Evolutionary conservation across 2,797 vertebrate species (phyloP), one percentile per base, ranked within the genome.

Genomic region (Synanceia verrucosa): DNA sequence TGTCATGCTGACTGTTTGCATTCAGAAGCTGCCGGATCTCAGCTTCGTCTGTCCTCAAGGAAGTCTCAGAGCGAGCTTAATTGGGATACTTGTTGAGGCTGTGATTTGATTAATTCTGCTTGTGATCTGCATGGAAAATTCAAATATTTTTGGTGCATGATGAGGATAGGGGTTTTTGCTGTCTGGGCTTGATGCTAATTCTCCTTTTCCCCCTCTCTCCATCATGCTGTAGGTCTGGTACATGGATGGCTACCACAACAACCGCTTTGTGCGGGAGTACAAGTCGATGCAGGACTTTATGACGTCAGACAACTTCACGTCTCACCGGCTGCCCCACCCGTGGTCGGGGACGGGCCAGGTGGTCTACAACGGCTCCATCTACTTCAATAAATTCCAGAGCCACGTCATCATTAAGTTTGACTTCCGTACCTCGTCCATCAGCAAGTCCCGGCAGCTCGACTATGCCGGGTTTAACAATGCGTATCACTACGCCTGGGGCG

Each of bases 241-340:
- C 92, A 99, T 99, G 97, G 97, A 99, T n/a, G 97, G 97, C 19
- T 99, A 99, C 86, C 98, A 99, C 76, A 99, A 98, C 94, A 99
- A 99, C 92, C 96, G 97, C 75, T 98, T 98, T 0, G 97, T 99
- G 46, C 95, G 97, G 0, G 98, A 99, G 86, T 99, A 99, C 88
- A 96, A 89, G 78, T 99, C 97, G 63, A 96, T 99, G 96, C 91
- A 93, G 5, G 97, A 98, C 71, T 99, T 99, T 84, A 98, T 97
- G 96, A 95, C 91, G 66, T 94, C 96, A 0, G 97, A 99, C 91
- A 99, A 99, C 79, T 99, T 99, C 93, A 99, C 97, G 13, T 98
- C 96, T 0, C 96, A 99, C 86, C 96, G 98, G n/a, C 96, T 99
- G 61, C 97, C 97, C 0, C 97, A 99, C 87, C 97, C 98, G 0